phyloP scores from a whole-genome alignment of 2,888 invertebrate species.

The Muscina levida region DNA sequence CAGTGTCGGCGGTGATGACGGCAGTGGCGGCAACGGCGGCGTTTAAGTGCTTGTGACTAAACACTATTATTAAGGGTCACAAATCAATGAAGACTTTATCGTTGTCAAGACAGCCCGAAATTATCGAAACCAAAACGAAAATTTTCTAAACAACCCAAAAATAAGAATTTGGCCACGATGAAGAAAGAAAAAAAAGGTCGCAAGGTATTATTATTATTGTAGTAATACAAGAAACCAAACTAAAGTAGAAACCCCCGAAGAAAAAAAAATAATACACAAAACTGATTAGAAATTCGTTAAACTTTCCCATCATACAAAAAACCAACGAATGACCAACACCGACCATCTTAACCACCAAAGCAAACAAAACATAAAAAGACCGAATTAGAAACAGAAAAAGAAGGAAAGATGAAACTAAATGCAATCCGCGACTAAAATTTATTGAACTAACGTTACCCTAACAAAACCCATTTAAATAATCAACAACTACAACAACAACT shows the following conservation, averaged over 20 bases:
- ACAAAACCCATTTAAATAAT: slow-evolving; percentile 57
- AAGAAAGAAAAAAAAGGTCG: slow-evolving; percentile 58
- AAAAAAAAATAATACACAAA: too few species aligned
- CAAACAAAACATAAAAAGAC: neutral
- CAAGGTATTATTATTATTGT: slow-evolving; percentile 49
- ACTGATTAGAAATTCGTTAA: slow-evolving; percentile 66
- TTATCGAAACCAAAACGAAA: slow-evolving; percentile 46
- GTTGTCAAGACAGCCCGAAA: slow-evolving; percentile 60
- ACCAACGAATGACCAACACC: too few species aligned
- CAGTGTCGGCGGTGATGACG: neutral
- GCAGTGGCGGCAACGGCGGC: slow-evolving; percentile 38
- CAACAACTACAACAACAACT: neutral
- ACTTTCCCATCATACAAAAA: slow-evolving; percentile 60
- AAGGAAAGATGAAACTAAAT: slow-evolving; percentile 61
- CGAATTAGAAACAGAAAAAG: slow-evolving; percentile 21
- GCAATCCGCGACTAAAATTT: slow-evolving; percentile 67
- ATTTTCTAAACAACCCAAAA: slow-evolving; percentile 35
- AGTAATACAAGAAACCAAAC: too few species aligned
- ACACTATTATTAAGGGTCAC: slow-evolving; percentile 68
- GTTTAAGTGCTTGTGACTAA: slow-evolving; percentile 65
- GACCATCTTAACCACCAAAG: neutral
- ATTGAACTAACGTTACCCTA: slow-evolving; percentile 62
- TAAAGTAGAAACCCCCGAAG: slow-evolving; percentile 38
- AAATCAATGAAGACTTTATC: slow-evolving; percentile 67
- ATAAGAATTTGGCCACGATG: slow-evolving; percentile 8